Evolutionary conservation across 1,140 invertebrate species (phyloP).

Genomic region (Phthorimaea operculella): DNA sequence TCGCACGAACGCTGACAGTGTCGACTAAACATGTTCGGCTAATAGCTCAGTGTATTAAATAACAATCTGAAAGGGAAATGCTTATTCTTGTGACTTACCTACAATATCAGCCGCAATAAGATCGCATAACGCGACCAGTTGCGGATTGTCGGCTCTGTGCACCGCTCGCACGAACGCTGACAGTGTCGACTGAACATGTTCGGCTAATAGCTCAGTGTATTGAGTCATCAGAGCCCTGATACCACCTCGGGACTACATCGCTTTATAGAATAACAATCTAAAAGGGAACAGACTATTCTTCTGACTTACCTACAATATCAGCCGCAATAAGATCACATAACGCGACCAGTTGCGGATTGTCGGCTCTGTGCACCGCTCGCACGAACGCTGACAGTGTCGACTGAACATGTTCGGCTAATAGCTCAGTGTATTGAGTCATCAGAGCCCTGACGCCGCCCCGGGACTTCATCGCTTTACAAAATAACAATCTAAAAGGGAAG

Average conservation of each 20-base stretch:
- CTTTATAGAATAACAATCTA: conserved; percentile 41
- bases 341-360: conserved; percentile 33
- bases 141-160: conserved; percentile 30
- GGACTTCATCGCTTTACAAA: too few species aligned
- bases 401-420: conserved; percentile 55
- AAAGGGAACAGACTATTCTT: conserved; percentile 18
- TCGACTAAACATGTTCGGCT: too few species aligned
- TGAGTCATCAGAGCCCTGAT: conserved; percentile 44
- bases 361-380: conserved; percentile 32
- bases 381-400: conserved; percentile 36
- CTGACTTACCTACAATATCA: conserved; percentile 58
- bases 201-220: conserved; percentile 43
- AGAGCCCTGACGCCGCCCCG: conserved; percentile 48
- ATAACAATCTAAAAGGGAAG: conserved; percentile 40
- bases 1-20: too few species aligned
- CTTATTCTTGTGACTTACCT: conserved; percentile 36
- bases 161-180: conserved; percentile 32
- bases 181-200: conserved; percentile 51
- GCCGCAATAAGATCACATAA: conserved; percentile 52
- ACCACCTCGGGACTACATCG: conserved; percentile 45
- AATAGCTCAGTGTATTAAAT: too few species aligned
- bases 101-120: conserved; percentile 55
- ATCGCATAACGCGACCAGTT: conserved; percentile 43
- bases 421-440: conserved; percentile 40
- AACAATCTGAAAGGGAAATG: too few species aligned